phyloP scores from a whole-genome alignment of 2,113 vertebrate species.

The Anseranas semipalmata region DNA sequence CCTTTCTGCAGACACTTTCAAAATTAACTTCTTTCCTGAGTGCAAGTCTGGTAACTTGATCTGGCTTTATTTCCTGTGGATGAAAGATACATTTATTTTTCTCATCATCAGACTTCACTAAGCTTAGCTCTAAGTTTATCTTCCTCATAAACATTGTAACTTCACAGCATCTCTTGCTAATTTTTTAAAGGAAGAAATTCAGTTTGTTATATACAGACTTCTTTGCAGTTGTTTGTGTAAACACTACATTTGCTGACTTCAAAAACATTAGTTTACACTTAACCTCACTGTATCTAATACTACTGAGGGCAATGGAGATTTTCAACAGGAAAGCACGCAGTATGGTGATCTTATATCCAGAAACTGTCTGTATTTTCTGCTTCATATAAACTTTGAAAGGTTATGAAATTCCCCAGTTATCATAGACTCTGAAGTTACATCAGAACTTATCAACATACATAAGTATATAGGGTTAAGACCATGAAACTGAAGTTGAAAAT shows the following conservation, averaged over 20 bases:
- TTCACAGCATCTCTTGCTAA: not conserved
- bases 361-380: not conserved
- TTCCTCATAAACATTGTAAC: not conserved
- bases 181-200: not conserved
- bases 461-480: not conserved
- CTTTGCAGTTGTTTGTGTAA: not conserved
- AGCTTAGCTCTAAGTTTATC: not conserved
- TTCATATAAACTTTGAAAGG: not conserved
- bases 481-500: not conserved
- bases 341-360: not conserved
- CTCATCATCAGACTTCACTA: not conserved
- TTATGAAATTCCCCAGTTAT: not conserved
- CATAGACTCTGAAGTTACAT: not conserved
- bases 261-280: not conserved
- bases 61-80: slow-evolving; percentile 80
- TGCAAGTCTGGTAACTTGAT: slow-evolving; percentile 88
- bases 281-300: not conserved
- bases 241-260: not conserved
- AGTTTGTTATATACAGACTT: not conserved
- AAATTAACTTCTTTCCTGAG: slow-evolving; percentile 86
- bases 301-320: not conserved
- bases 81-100: not conserved
- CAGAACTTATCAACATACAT: not conserved
- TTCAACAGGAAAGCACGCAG: not conserved
- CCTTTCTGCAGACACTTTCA: slow-evolving; percentile 87